phyloP scores from a whole-genome alignment of 2,888 invertebrate species.

The Limnephilus auricula region DNA sequence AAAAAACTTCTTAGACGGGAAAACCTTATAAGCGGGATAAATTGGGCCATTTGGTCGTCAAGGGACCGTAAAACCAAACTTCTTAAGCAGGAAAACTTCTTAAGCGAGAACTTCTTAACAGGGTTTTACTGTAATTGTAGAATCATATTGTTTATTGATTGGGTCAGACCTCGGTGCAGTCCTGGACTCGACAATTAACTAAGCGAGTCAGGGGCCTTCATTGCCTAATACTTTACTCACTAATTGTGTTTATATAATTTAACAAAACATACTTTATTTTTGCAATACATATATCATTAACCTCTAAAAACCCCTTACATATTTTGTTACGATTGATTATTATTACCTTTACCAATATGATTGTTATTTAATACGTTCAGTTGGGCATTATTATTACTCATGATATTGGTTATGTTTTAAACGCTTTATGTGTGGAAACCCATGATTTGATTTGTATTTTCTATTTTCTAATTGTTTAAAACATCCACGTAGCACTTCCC shows the following conservation, averaged over 20 bases:
- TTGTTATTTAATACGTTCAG: conserved; percentile 57
- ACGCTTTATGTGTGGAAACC: conserved; percentile 62
- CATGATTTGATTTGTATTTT: conserved; percentile 54
- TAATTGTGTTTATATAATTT: conserved; percentile 59
- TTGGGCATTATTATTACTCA: conserved; percentile 59
- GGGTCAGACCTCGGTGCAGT: conserved; percentile 37
- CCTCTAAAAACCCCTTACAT: conserved; percentile 58
- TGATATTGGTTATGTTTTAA: conserved; percentile 59
- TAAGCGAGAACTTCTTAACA: too few relatives aligned
- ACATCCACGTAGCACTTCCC: conserved; percentile 62
- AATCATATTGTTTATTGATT: neutral
- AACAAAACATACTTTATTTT: conserved; percentile 75
- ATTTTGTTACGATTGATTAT: conserved; percentile 51
- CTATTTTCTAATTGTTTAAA: conserved; percentile 49
- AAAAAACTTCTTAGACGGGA: too few relatives aligned
- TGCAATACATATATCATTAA: conserved; percentile 70
- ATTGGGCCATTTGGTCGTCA: too few relatives aligned
- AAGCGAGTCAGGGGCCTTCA: neutral
- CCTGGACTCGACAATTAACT: neutral
- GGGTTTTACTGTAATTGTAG: too few relatives aligned
- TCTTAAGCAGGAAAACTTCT: too few relatives aligned
- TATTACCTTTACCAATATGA: conserved; percentile 57
- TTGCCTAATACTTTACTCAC: conserved; percentile 42
- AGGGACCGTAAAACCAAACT: too few relatives aligned
- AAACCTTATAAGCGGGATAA: too few relatives aligned